Evolutionary conservation across 2,797 vertebrate genomes (phyloP), one percentile per base, ranked within the genome.

Genomic region (Gorsachius magnificus): DNA sequence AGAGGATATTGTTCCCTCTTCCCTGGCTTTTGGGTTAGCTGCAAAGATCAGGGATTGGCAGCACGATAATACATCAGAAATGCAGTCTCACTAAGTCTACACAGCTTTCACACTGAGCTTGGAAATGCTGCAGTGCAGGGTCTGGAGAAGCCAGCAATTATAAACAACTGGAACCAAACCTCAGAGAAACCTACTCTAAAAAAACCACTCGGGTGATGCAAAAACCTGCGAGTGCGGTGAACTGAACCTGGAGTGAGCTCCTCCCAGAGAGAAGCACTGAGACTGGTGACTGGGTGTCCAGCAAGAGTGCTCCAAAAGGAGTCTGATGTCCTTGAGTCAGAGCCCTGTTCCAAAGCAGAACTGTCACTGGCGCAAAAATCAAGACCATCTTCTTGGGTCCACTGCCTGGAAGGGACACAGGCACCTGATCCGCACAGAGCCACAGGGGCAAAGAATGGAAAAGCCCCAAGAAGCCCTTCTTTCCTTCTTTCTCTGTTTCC

Each of bases 61-160:
- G 93, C 91, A 77, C 1, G 1, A 46, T 45, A 70, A 57, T 41
- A 71, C 36, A 61, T 46, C 36, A 68, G 54, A 87, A 92, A 83
- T 25, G 85, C 89, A 66, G 85, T 35, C 92, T 85, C 74, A 38
- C 85, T 18, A 29, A 87, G 77, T 18, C 63, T 60, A 53, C 43
- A 5, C 63, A 11, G 58, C 54, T 91, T 85, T 46, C 89, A 66
- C 22, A 48, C 75, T 46, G 56, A 89, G 87, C 72, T 46, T 36
- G 69, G 82, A 92, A 95, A 94, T 94, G 65, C 95, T 97, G 95
- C 96, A 96, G 94, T 96, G 95, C 95, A 96, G 96, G 51, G 91
- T 53, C 57, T 75, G 84, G 65, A 69, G 43, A 50, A 94, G 51
- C 74, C 57, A 21, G 45, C 16, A 57, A 78, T 77, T 96, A 82